These are phyloP conservation scores for Xenops minutus DNA, from an alignment of 2,797 vertebrate genomes.

Conservation along the genomic window DNA sequence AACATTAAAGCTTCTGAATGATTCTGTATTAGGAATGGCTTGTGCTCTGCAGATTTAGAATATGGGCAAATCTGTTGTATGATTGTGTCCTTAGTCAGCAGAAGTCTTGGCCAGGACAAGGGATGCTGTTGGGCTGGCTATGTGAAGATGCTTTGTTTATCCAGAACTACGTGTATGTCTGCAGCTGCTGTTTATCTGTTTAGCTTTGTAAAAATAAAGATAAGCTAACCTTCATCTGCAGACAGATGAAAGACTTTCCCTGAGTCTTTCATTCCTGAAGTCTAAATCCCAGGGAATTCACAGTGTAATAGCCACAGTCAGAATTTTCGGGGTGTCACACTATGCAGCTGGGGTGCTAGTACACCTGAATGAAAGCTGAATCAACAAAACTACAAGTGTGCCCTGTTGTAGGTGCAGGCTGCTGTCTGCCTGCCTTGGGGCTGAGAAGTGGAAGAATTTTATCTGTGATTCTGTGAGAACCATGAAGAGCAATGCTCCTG, in stretches of 20 bases:
- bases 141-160: not conserved
- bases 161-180: fast-evolving
- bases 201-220: not conserved
- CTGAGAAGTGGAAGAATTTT: not conserved
- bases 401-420: not conserved
- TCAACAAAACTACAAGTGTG: not conserved
- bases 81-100: not conserved
- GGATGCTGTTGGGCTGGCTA: not conserved
- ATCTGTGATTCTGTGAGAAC: not conserved
- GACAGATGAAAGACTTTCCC: not conserved
- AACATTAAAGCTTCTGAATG: not conserved
- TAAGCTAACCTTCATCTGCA: not conserved
- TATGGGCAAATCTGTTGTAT: not conserved
- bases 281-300: not conserved
- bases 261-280: not conserved
- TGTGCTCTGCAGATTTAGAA: not conserved
- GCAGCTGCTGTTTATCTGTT: not conserved
- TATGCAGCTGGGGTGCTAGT: not conserved
- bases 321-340: not conserved
- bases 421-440: not conserved
- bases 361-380: not conserved
- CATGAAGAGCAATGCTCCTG: fast-evolving
- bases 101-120: not conserved
- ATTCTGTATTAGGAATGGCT: not conserved
- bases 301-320: not conserved